phyloP scores from a whole-genome alignment of 2,888 invertebrate species.

The Stenchaetothrips biformis region DNA sequence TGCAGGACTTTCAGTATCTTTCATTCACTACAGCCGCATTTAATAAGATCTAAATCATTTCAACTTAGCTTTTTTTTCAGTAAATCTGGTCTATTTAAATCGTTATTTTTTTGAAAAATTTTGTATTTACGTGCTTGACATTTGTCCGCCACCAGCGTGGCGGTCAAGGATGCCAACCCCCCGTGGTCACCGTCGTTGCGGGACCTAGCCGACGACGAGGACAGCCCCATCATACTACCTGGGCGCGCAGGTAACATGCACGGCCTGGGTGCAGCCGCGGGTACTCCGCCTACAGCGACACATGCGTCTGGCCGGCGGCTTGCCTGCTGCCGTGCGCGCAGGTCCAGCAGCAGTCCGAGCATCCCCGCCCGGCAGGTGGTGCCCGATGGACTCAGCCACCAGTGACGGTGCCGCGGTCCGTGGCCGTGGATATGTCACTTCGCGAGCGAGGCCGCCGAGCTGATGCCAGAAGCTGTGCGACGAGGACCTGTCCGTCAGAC shows the following conservation, averaged over 20 bases:
- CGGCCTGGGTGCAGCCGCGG: neutral
- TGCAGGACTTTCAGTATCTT: too few relatives aligned
- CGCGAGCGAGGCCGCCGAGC: slow-evolving; percentile 8
- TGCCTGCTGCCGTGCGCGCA: neutral
- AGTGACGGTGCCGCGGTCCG: too few relatives aligned
- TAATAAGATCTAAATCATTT: too few relatives aligned
- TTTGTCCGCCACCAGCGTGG: too few relatives aligned
- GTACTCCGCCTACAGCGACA: neutral
- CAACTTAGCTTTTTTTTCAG: too few relatives aligned
- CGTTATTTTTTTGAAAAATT: too few relatives aligned
- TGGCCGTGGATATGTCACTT: neutral
- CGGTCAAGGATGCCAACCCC: neutral
- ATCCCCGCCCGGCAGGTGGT: too few relatives aligned
- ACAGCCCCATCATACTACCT: neutral
- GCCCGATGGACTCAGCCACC: too few relatives aligned
- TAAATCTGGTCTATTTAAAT: too few relatives aligned
- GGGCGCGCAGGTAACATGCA: slow-evolving; percentile 9
- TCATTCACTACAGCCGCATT: too few relatives aligned
- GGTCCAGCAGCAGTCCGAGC: neutral
- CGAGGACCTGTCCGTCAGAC: slow-evolving; percentile 14
- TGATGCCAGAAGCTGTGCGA: slow-evolving; percentile 21
- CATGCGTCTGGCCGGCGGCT: neutral
- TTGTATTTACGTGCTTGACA: too few relatives aligned
- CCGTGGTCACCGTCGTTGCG: neutral
- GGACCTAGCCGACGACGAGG: neutral